Evolutionary conservation across 2,888 invertebrate species (phyloP), one percentile per base, ranked within the genome.

Genomic region (Therioaphis trifolii): DNA sequence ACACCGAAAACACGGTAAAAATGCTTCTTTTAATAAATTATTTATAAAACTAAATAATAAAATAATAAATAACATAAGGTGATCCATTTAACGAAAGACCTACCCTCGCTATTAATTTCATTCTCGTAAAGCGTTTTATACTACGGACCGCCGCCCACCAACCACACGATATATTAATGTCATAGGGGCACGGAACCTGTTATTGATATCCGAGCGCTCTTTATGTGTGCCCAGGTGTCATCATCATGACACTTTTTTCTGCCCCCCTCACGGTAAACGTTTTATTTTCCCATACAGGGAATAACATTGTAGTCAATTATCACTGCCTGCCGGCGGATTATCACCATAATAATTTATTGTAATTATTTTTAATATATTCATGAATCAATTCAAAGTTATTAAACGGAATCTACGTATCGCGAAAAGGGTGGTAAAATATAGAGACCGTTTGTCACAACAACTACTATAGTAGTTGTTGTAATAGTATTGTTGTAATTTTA

Each of bases 201-300:
- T 58, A 75, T 58, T 58, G 58, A 61, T 58, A 58, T 24, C 58
- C 43, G 24, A 75, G 40, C 43, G 58, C 43, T 40, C 24, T 58
- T 55, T n/a, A n/a, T 52, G 52, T n/a, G 18, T n/a, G 21, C 21
- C 12, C 21, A 24, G 55, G 46, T 5, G 18, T 52, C 35, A 35
- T 18, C 18, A 15, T 18, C 18, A 52, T 52, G 15, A 18, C 7
- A n/a, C 12, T 21, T 24, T 58, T 58, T 24, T 24, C 12, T 58
- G 12, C 7, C 18, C 27, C 35, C 15, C 7, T 27, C 27, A 35
- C 15, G 35, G 3, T 43, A 21, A 18, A 68, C 40, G 12, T 66
- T 21, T 21, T 12, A 4, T 21, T 24, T 27, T 24, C 46, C n/a
- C 24, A 11, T 46, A 11, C 12, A 58, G 4, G 35, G 3, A 5